phyloP scores from a whole-genome alignment of 2,888 invertebrate genomes.

The Orchesella flavescens region DNA sequence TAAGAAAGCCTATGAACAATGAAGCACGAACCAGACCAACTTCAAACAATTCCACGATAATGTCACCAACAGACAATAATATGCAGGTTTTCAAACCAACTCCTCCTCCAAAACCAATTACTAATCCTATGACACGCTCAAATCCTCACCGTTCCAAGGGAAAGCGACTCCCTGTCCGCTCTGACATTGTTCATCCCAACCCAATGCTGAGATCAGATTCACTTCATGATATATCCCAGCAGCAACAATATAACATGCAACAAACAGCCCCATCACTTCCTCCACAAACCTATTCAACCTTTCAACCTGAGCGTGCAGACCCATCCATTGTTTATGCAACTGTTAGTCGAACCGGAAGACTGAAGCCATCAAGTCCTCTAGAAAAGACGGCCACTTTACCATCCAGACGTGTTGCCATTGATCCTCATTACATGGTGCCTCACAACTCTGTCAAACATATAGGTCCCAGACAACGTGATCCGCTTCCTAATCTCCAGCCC shows the following conservation, averaged over 20 bases:
- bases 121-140: not conserved
- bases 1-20: constrained; percentile 22
- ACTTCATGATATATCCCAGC: not conserved
- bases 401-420: not conserved
- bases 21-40: not conserved
- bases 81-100: constrained; percentile 42
- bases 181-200: constrained; percentile 32
- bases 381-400: not conserved
- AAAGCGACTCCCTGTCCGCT: not conserved
- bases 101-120: constrained; percentile 4
- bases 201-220: constrained; percentile 32
- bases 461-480: not conserved
- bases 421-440: constrained; percentile 37
- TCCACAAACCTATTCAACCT: not conserved
- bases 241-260: not conserved
- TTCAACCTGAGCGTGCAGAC: not conserved
- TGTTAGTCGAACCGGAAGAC: not conserved
- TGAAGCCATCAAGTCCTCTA: not conserved
- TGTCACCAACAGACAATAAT: not conserved
- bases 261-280: not conserved
- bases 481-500: constrained; percentile 6
- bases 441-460: not conserved
- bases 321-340: constrained; percentile 24
- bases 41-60: not conserved
- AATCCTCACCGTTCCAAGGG: not conserved